phyloP scores from a whole-genome alignment of 2,797 vertebrate species.

The Morelia viridis region DNA sequence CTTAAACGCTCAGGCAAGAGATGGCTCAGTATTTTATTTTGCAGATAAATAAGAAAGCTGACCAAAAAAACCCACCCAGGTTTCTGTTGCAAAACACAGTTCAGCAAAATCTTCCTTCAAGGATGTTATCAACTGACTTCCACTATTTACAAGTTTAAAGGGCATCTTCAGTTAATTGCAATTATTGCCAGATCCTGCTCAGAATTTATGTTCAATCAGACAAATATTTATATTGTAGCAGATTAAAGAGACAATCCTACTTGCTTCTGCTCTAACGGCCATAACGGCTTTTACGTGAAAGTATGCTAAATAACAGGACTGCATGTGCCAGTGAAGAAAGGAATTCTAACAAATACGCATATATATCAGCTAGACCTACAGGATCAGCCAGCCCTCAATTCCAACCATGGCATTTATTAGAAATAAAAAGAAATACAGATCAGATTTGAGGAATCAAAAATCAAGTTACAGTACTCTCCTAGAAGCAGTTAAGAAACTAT shows the following conservation, averaged over 20 bases:
- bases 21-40: conserved; percentile 44
- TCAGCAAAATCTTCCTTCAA: conserved; percentile 30
- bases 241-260: not conserved
- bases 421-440: not conserved
- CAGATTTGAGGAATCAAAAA: not conserved
- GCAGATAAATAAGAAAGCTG: conserved; percentile 40
- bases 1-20: conserved; percentile 39
- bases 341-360: not conserved
- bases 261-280: not conserved
- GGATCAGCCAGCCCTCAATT: not conserved
- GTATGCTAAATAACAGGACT: not conserved
- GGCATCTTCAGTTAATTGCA: not conserved
- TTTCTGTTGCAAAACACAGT: conserved; percentile 35
- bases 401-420: not conserved
- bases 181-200: conserved; percentile 10
- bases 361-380: not conserved
- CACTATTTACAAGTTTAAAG: not conserved
- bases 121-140: conserved; percentile 20
- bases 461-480: not conserved
- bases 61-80: conserved; percentile 43
- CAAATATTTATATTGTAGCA: not conserved
- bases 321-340: not conserved
- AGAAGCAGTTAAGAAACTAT: not conserved
- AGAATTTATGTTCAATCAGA: not conserved
- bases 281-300: not conserved